These are phyloP conservation scores for Leptopilina clavipes DNA, from an alignment of 1,140 invertebrate species.

Conservation along the genomic window DNA sequence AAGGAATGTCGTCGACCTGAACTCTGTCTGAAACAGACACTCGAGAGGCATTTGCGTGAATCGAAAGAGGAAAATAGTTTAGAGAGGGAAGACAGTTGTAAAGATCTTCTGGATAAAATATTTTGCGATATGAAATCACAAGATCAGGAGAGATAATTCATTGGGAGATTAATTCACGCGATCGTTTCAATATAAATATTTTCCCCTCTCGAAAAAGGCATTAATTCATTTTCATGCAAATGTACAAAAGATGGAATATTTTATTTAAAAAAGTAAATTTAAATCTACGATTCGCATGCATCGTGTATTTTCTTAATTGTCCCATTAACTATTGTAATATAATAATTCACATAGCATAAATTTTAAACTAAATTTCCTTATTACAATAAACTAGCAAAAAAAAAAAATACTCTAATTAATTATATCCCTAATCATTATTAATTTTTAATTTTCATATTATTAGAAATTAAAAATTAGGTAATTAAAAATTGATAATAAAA, in stretches of 20 bases:
- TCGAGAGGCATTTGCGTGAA: conserved; percentile 69
- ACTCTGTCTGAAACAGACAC: conserved; percentile 68
- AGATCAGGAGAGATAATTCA: conserved; percentile 64
- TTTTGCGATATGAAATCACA: conserved; percentile 59
- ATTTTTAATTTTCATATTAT: too few relatives aligned
- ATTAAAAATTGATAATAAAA: too few relatives aligned
- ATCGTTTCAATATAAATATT: too few relatives aligned
- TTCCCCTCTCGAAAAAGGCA: background rate
- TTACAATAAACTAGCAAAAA: too few relatives aligned
- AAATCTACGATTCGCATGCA: background rate
- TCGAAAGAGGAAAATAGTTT: conserved; percentile 60
- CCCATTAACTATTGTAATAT: background rate
- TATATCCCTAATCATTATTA: too few relatives aligned
- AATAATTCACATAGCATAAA: background rate
- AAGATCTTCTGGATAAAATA: conserved; percentile 63
- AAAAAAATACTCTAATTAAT: too few relatives aligned
- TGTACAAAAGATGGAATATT: conserved; percentile 4
- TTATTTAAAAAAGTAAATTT: background rate
- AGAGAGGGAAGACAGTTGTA: conserved; percentile 65
- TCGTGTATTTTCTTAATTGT: background rate
- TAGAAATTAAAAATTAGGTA: too few relatives aligned
- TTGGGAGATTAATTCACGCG: too few relatives aligned
- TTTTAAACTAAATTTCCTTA: too few relatives aligned
- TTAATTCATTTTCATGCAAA: conserved; percentile 6
- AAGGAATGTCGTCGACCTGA: conserved; percentile 74